A percentile compares a stretch with the other conserved stretches of the same genome.
Evolutionary conservation across 2,113 vertebrate genomes (phyloP).

Genomic region (Campylomormyrus numenius): DNA sequence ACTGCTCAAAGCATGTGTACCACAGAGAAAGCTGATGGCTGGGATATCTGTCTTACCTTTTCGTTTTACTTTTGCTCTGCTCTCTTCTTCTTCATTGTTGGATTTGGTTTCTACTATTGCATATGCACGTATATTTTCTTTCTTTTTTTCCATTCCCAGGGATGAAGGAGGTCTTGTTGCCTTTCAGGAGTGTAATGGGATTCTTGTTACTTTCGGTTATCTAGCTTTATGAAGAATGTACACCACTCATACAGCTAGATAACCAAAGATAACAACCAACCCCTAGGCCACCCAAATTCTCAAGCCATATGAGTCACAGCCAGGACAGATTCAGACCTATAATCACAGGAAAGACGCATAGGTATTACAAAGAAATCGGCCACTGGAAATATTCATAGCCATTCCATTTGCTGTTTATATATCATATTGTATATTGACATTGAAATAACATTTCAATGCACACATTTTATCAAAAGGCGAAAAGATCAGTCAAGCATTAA

Average conservation of each 20-base stretch:
- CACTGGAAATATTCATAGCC: slow-evolving; percentile 10
- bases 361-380: slow-evolving; percentile 24
- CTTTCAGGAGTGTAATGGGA: slow-evolving; percentile 95
- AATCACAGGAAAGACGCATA: slow-evolving; percentile 29
- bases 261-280: slow-evolving; percentile 83
- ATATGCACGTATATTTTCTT: background rate
- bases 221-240: slow-evolving; percentile 83
- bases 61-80: background rate
- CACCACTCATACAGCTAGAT: slow-evolving; percentile 80
- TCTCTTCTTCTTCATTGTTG: background rate
- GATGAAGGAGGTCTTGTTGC: slow-evolving; percentile 26
- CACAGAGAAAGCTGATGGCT: background rate
- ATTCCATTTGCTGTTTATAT: background rate
- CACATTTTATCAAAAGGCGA: background rate
- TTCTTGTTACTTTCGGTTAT: slow-evolving; percentile 94
- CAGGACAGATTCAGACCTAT: slow-evolving; percentile 45
- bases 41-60: slow-evolving; percentile 4
- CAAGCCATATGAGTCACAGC: slow-evolving; percentile 32
- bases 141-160: background rate
- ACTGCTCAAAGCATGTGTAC: background rate
- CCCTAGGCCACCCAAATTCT: slow-evolving; percentile 65
- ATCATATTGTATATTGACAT: background rate
- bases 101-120: slow-evolving; percentile 2
- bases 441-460: background rate
- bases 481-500: background rate